A percentile compares a stretch with the other conserved stretches of the same genome.
These are phyloP conservation scores for Ara ararauna DNA, from an alignment of 2,797 vertebrate genomes.

Conservation along the genomic window DNA sequence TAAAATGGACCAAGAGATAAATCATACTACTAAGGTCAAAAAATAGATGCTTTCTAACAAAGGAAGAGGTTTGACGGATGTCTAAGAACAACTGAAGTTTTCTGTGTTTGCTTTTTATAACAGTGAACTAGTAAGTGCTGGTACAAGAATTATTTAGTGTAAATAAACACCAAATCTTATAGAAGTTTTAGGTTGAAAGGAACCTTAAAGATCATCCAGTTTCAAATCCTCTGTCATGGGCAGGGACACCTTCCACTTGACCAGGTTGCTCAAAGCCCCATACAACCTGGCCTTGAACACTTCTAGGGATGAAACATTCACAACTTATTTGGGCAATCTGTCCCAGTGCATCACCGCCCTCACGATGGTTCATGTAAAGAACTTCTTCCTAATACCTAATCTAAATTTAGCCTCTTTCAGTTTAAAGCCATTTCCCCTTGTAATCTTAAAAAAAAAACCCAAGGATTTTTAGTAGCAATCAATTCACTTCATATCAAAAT, in stretches of 20 bases:
- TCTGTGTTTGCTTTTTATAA: not conserved
- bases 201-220: not conserved
- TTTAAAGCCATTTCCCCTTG: not conserved
- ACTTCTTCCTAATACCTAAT: not conserved
- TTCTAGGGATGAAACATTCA: not conserved
- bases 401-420: not conserved
- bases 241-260: not conserved
- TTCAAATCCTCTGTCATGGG: not conserved
- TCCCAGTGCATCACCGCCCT: not conserved
- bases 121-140: not conserved
- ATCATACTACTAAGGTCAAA: not conserved
- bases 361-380: not conserved
- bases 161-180: not conserved
- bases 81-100: not conserved
- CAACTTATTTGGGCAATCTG: not conserved
- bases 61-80: not conserved
- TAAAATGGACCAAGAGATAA: not conserved
- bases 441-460: not conserved
- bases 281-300: not conserved
- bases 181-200: not conserved
- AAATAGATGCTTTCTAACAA: not conserved
- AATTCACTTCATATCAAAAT: not conserved
- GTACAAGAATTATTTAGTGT: not conserved
- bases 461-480: not conserved
- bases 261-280: not conserved